These are phyloP conservation scores for Ptychobarbus kaznakovi DNA, from an alignment of 2,797 vertebrate genomes.

Conservation along the genomic window DNA sequence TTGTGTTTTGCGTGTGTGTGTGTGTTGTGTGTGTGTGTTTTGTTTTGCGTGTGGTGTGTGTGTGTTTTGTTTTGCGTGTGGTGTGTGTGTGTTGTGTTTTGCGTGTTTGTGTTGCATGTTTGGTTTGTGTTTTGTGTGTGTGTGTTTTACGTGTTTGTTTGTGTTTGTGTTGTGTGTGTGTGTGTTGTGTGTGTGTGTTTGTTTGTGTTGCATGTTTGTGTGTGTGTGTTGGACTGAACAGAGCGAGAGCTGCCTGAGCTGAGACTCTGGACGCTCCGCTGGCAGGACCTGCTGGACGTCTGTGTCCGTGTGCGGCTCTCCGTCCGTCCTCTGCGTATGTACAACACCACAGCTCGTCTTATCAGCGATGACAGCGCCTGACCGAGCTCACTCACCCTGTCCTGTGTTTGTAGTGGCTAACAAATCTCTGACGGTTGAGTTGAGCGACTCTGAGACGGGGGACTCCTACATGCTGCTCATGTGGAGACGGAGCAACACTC, in stretches of 20 bases:
- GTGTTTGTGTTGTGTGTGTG: no score
- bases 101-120: no score
- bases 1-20: background rate
- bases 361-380: background rate
- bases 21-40: background rate
- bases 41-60: background rate
- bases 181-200: background rate
- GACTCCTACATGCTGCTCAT: background rate
- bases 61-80: no score
- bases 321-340: background rate
- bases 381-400: background rate
- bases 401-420: background rate
- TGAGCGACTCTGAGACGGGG: background rate
- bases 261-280: background rate
- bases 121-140: background rate
- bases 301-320: background rate
- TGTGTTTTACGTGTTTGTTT: constrained; percentile 1
- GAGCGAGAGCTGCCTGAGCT: background rate
- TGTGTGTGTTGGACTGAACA: background rate
- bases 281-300: background rate
- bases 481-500: background rate
- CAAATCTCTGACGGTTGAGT: background rate
- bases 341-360: background rate
- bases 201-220: no score
- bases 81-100: constrained; percentile 8